Conservation (phyloP, 2,113 vertebrate genomes). For the Rhadina sibilatrix region DNA sequence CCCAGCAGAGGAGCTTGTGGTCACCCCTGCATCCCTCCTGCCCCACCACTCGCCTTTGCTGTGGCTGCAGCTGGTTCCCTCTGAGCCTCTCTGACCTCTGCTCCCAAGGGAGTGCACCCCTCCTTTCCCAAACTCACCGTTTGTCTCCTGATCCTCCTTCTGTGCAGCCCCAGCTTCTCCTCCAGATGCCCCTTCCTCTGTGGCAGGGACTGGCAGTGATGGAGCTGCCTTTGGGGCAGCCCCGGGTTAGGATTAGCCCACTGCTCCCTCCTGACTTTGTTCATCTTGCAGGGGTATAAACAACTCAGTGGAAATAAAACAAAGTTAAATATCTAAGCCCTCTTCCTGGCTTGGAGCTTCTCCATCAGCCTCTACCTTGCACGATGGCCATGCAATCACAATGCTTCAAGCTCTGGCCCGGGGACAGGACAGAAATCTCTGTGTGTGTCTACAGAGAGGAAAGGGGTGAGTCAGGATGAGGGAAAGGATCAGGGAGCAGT, state of each 20-base stretch:
- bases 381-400: fast-evolving
- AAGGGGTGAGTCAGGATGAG: neutral
- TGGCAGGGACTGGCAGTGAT: neutral
- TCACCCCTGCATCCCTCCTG: neutral
- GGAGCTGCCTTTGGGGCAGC: neutral
- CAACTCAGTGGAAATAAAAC: neutral
- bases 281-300: neutral
- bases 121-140: neutral
- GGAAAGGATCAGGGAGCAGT: neutral
- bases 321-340: neutral
- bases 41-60: neutral
- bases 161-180: fast-evolving
- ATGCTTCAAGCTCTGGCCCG: neutral
- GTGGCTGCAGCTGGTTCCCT: neutral
- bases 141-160: neutral
- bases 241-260: neutral
- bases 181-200: fast-evolving
- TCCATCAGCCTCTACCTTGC: neutral
- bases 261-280: neutral
- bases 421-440: neutral
- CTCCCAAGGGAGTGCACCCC: neutral
- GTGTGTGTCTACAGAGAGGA: neutral
- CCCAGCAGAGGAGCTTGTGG: neutral
- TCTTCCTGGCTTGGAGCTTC: neutral
- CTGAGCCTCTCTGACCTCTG: neutral